Base-by-base conservation (phyloP, 37 sponge, comb jelly and placozoan species). In the Theonella swinhoei region DNA sequence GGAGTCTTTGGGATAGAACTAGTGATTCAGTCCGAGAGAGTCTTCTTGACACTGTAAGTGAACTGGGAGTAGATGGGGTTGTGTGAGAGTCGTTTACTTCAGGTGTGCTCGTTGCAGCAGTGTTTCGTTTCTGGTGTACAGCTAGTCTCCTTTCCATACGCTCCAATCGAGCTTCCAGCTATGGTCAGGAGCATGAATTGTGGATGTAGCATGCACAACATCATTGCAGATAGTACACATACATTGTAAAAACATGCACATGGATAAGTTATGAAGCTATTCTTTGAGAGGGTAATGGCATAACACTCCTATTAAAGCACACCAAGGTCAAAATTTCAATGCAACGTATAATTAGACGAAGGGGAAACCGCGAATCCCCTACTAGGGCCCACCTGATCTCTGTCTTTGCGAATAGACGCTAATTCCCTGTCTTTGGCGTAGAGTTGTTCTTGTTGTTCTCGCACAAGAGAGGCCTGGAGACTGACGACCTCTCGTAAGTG, bases 361-460 rank as follows among this genome's bases (percentile, higher is more conserved):
- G n/a, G n/a, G n/a, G n/a, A n/a, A 14, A 26, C 41, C 20, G 33
- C 64, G 5, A 40, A 39, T 3, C 0, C 5, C 0, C 14, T 22
- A 23, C 3, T 42, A 19, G 3, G 1, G 29, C 71, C 43, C 35
- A 94, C 95, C 86, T 91, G 95, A 36, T 88, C 91, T 63, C 87
- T 90, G 3, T 94, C 88, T 74, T 77, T 85, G 61, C 69, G 38
- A 19, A 88, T 47, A 42, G 79, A 39, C 62, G 59, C 80, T 29
- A 84, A 54, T 26, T 88, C 82, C 31, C n/a, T 77, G 65, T 90
- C 91, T 31, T 88, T 87, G 17, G 66, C 34, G 26, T 85, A 67
- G 23, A 94, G 70, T 47, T 91, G 85, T 39, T 91, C 91, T 62
- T 94, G 95, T 61, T 87, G 95, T 0, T 90, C 79, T 26, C 80